Evolutionary conservation across 1,140 invertebrate species (phyloP).

Genomic region (Leptopilina boulardi): DNA sequence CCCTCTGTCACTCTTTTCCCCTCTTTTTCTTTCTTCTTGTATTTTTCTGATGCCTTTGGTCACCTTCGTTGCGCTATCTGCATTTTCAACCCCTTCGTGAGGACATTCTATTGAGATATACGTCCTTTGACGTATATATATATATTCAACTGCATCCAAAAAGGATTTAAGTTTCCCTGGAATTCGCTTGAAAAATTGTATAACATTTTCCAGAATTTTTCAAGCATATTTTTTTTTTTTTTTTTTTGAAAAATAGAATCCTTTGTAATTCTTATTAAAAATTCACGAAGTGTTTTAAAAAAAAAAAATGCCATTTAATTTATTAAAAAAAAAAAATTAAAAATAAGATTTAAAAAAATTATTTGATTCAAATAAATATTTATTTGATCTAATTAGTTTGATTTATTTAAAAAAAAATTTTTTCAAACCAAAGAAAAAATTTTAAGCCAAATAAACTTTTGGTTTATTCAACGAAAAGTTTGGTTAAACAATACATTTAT

Average conservation of each 20-base stretch:
- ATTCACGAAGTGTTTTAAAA: neutral
- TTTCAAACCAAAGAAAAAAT: too few relatives aligned
- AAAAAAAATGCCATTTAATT: neutral
- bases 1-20: constrained; percentile 39
- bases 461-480: too few relatives aligned
- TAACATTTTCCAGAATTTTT: neutral
- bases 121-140: constrained; percentile 58
- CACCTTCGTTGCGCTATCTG: constrained; percentile 44
- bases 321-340: too few relatives aligned
- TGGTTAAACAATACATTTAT: too few relatives aligned
- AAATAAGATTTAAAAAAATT: too few relatives aligned
- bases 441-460: too few relatives aligned
- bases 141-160: constrained; percentile 57
- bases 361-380: too few relatives aligned
- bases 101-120: constrained; percentile 45
- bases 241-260: neutral
- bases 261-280: neutral
- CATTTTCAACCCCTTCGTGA: constrained; percentile 48
- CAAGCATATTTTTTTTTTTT: neutral
- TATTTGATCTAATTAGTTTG: too few relatives aligned
- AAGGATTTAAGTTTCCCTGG: constrained; percentile 58
- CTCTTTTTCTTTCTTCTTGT: constrained; percentile 42
- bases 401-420: too few relatives aligned
- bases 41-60: constrained; percentile 24
- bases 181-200: constrained; percentile 39